phyloP scores from a whole-genome alignment of 1,140 invertebrate genomes.

The Eupristina koningsbergeri region DNA sequence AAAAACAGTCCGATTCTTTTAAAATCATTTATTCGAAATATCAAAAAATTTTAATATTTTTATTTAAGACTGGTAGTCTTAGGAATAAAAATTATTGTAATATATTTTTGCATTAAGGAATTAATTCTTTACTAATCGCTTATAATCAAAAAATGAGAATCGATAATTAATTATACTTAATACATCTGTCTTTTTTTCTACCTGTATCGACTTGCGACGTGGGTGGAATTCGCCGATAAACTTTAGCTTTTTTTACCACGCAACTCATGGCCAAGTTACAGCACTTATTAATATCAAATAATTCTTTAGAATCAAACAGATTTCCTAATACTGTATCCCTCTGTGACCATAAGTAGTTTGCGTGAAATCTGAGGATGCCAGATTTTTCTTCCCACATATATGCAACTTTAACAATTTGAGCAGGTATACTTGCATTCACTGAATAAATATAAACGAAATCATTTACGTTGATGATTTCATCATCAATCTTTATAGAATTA shows the following conservation, averaged over 20 bases:
- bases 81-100: no score
- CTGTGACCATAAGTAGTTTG: constrained; percentile 76
- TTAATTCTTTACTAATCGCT: no score
- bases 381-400: constrained; percentile 75
- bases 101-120: no score
- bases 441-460: constrained; percentile 84
- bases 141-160: no score
- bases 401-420: constrained; percentile 79
- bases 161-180: no score
- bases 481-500: constrained; percentile 53
- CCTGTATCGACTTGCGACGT: constrained; percentile 37
- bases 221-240: constrained; percentile 37
- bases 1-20: no score
- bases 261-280: constrained; percentile 78
- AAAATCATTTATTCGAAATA: no score
- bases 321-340: constrained; percentile 86
- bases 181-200: no score
- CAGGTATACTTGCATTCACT: constrained; percentile 75
- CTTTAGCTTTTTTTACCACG: constrained; percentile 71
- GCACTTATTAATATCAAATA: constrained; percentile 84
- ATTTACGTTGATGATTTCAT: constrained; percentile 59
- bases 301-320: constrained; percentile 82
- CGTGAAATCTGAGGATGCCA: constrained; percentile 57
- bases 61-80: no score
- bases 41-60: no score